Conservation (phyloP, 2,797 vertebrate genomes). For the Parauchenoglanis punctatus region DNA sequence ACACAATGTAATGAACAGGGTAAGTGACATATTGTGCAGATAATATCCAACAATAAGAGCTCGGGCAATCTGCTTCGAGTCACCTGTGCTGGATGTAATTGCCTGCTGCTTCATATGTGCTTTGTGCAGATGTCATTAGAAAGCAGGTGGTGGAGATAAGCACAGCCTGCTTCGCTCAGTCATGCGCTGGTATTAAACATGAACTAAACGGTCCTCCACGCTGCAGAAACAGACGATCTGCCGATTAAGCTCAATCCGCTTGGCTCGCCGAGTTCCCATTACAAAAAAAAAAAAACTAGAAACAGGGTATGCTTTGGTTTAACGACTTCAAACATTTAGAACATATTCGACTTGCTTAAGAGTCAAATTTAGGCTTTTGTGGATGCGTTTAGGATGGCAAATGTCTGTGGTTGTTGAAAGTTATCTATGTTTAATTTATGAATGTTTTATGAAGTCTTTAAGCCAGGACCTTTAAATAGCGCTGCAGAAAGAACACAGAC, state of each 20-base stretch:
- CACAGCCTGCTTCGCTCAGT: slow-evolving; percentile 17
- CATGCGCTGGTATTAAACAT: slow-evolving; percentile 26
- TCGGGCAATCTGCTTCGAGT: slow-evolving; percentile 46
- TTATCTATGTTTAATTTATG: not conserved
- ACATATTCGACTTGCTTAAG: not conserved
- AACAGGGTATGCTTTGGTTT: not conserved
- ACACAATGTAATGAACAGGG: not conserved
- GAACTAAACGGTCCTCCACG: not conserved
- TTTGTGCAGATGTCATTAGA: slow-evolving; percentile 41
- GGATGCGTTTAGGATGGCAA: not conserved
- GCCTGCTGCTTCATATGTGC: slow-evolving; percentile 45
- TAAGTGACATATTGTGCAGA: slow-evolving; percentile 30
- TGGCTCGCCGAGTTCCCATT: not conserved
- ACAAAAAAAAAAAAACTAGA: not conserved
- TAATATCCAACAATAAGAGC: slow-evolving; percentile 31
- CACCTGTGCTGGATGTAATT: slow-evolving; percentile 51
- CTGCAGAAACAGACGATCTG: not conserved
- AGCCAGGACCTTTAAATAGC: not conserved
- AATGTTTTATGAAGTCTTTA: not conserved
- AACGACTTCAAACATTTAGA: not conserved
- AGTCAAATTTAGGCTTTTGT: not conserved
- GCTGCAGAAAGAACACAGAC: not conserved
- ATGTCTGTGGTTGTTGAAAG: not conserved
- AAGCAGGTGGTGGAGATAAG: slow-evolving; percentile 50
- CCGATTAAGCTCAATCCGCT: not conserved